Percentiles rank a stretch among this genome's conserved stretches.
phyloP scores from a whole-genome alignment of 2,888 invertebrate genomes.

The Drosophila phalerata region DNA sequence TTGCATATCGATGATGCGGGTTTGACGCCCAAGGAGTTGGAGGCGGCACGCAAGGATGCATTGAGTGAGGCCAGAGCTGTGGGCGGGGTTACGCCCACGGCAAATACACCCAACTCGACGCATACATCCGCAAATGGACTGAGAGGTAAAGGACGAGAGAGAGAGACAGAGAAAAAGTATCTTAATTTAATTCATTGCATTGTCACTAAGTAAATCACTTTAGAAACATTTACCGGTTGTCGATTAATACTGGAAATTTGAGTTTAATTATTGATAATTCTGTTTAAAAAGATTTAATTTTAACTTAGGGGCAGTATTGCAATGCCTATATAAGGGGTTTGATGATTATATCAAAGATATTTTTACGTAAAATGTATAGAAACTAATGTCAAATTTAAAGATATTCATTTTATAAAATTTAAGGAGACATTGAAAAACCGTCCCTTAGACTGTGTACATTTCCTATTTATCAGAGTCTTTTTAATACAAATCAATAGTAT shows the following conservation, averaged over 20 bases:
- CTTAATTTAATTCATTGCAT: background rate
- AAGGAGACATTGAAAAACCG: too few relatives aligned
- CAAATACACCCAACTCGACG: constrained; percentile 69
- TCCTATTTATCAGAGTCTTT: background rate
- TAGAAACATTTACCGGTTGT: background rate
- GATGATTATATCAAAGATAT: too few relatives aligned
- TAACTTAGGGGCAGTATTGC: too few relatives aligned
- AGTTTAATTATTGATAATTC: constrained; percentile 1
- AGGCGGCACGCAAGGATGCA: constrained; percentile 67
- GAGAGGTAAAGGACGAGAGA: constrained; percentile 63
- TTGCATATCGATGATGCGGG: constrained; percentile 78
- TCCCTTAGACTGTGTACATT: background rate
- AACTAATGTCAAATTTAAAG: too few relatives aligned
- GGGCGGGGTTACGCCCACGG: constrained; percentile 59
- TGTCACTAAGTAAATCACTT: constrained; percentile 1
- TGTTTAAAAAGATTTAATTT: too few relatives aligned
- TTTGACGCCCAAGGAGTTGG: constrained; percentile 75
- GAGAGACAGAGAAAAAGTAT: background rate
- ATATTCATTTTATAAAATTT: too few relatives aligned
- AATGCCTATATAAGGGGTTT: too few relatives aligned
- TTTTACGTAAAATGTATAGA: too few relatives aligned
- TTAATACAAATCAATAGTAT: background rate
- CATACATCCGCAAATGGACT: constrained; percentile 80
- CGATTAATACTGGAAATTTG: background rate
- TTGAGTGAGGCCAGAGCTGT: constrained; percentile 44